Evolutionary conservation across 2,888 invertebrate species (phyloP), one percentile per base, ranked within the genome.

Genomic region (Amphimallon solstitiale): DNA sequence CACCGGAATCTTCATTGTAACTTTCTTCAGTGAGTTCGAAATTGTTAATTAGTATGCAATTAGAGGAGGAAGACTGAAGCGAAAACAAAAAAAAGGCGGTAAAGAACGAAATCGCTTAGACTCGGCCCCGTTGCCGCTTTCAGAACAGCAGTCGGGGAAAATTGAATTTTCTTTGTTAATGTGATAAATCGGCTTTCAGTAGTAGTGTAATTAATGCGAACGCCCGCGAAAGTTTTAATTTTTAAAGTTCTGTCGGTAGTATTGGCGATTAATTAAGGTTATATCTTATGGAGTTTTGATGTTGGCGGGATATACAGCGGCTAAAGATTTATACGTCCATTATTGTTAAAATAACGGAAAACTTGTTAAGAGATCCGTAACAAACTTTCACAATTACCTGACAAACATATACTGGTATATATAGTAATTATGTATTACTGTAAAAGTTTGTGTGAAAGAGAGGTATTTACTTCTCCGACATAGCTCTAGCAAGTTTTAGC

Each of bases 151-250:
- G 40, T 10, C 9, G 21, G 21, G 40, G 14, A 34, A 43, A 54
- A 63, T 63, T 43, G 54, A 63, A 54, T 52, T 54, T 54, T 54
- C 45, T 19, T 46, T 45, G 54, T 54, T 63, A 63, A 63, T 43
- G 46, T 37, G 63, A 63, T 63, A 63, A 63, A 63, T 63, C 54
- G 54, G 12, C 40, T 43, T 49, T 63, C 63, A 63, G 48, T 62
- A 56, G 40, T 34, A n/a, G n/a, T 45, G 48, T 65, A 65, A 65
- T 65, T 65, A 60, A 65, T 29, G 63, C 54, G 37, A 59, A 60
- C 54, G 46, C 34, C 37, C n/a, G 12, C 38, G 48, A 63, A 67
- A 67, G 63, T 67, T 67, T 67, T 64, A 67, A 67, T 64, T 67
- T 64, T 67, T 60, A 54, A 64, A 69, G 65, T 64, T 67, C 51